Percentiles rank a stretch among this genome's conserved stretches.
Conservation (phyloP, 2,797 vertebrate species). For the Gallinago solitaria region DNA sequence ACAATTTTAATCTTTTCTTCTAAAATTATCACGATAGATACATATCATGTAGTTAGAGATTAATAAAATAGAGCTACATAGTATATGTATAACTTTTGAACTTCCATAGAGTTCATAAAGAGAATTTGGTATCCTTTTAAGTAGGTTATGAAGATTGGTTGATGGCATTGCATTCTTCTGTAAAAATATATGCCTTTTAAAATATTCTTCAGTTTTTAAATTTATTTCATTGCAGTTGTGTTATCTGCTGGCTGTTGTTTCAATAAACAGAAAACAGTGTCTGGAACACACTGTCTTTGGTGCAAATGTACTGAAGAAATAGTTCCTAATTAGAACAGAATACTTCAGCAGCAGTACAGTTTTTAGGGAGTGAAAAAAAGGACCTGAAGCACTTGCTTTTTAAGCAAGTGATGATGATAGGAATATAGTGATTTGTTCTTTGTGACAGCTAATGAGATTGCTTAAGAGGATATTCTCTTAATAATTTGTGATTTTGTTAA, state of each 20-base stretch:
- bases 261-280: background rate
- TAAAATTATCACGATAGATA: background rate
- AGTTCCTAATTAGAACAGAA: background rate
- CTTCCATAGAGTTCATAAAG: background rate
- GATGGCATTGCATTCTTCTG: background rate
- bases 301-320: background rate
- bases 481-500: background rate
- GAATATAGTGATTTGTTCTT: background rate
- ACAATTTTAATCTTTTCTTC: background rate
- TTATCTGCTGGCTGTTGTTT: background rate
- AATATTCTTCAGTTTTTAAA: slow-evolving; percentile 1
- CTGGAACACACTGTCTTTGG: background rate
- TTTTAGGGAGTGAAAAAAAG: background rate
- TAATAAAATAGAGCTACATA: background rate
- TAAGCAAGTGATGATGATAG: background rate
- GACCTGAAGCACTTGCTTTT: background rate
- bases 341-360: background rate
- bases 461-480: background rate
- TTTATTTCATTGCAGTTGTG: background rate
- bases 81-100: background rate
- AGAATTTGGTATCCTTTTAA: background rate
- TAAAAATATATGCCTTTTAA: background rate
- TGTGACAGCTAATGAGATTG: background rate
- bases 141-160: background rate
- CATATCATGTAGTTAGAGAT: background rate